Percentiles rank a stretch among this genome's conserved stretches.
Evolutionary conservation across 2,113 vertebrate species (phyloP).

Genomic region (Ciconia stormi): DNA sequence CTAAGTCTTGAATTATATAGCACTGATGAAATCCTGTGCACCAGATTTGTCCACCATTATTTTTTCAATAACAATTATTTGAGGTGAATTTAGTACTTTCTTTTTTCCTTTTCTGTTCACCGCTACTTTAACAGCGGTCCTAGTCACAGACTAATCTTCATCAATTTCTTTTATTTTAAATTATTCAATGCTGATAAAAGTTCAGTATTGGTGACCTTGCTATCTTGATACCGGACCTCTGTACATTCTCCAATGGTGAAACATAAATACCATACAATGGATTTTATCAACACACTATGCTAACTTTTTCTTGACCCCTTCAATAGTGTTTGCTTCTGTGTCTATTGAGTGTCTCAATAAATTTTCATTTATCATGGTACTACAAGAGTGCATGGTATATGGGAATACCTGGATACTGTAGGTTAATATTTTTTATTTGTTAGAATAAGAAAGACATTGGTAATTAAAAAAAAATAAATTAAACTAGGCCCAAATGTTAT

Average conservation of each 20-base stretch:
- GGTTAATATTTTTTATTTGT: background rate
- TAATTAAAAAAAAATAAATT: background rate
- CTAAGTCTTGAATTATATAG: background rate
- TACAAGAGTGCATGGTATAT: background rate
- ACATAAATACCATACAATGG: background rate
- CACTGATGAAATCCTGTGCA: background rate
- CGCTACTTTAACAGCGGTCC: background rate
- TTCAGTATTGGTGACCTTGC: background rate
- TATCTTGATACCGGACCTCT: background rate
- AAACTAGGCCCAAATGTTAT: background rate
- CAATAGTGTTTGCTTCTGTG: background rate
- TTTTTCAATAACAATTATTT: background rate
- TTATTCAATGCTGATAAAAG: background rate
- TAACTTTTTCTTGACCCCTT: background rate
- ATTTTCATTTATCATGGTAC: background rate
- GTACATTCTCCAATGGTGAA: background rate
- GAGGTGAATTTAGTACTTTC: background rate
- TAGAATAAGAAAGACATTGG: background rate
- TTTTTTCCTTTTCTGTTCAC: background rate
- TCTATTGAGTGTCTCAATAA: background rate
- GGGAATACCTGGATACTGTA: background rate
- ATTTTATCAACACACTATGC: background rate
- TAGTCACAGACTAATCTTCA: background rate
- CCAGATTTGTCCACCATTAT: background rate
- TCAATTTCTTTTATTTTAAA: background rate